phyloP scores from a whole-genome alignment of 2,113 vertebrate genomes.

The Vombatus ursinus region DNA sequence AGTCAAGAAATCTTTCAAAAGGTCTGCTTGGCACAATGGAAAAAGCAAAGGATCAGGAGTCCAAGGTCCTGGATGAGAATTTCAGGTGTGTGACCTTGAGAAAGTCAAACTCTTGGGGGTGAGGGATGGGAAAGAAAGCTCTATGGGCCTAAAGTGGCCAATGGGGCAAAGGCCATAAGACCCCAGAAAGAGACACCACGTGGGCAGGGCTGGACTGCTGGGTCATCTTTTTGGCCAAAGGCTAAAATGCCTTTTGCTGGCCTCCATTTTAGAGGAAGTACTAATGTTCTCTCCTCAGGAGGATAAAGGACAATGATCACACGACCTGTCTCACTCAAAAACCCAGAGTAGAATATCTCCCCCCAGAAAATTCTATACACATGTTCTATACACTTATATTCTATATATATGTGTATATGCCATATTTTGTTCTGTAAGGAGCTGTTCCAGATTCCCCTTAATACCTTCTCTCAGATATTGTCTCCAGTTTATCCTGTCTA shows the following conservation, averaged over 20 bases:
- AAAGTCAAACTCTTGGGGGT: not conserved
- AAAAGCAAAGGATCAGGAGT: not conserved
- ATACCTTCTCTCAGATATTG: not conserved
- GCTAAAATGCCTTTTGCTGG: not conserved
- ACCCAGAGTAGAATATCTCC: not conserved
- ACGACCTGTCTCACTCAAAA: not conserved
- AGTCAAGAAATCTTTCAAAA: not conserved
- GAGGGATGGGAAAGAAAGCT: not conserved
- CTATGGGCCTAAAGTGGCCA: not conserved
- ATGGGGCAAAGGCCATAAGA: not conserved
- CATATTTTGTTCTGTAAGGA: not conserved
- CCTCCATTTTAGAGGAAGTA: conserved; percentile 53
- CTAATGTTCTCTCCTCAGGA: conserved; percentile 33
- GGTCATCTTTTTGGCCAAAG: conserved; percentile 4
- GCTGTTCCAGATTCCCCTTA: not conserved
- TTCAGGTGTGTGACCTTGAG: not conserved
- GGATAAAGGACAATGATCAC: conserved; percentile 39
- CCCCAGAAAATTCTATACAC: not conserved
- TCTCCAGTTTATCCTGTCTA: not conserved
- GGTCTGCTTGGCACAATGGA: not conserved
- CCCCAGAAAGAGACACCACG: not conserved
- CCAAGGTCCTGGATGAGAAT: not conserved
- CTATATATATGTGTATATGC: too few species aligned
- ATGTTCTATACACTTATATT: too few species aligned
- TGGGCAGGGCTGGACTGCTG: not conserved